Conservation (phyloP, 2,113 vertebrate genomes). For the Ailurus styani region DNA sequence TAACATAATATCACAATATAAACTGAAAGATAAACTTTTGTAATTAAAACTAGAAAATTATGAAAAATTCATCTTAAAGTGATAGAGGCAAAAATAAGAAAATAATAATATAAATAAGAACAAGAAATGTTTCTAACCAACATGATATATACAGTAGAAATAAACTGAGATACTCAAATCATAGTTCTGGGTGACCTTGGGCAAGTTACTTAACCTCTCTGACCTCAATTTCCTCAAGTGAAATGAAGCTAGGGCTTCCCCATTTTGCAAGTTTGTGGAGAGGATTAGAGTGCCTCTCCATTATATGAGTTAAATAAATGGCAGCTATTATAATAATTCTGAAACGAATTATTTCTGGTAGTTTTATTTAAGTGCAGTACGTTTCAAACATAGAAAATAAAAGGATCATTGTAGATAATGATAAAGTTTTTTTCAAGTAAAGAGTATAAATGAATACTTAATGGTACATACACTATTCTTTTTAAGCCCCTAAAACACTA, state of each 20-base stretch:
- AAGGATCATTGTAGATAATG: background rate
- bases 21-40: background rate
- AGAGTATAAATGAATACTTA: background rate
- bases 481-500: background rate
- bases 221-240: background rate
- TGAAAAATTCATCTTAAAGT: background rate
- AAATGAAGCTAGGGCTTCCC: background rate
- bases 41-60: background rate
- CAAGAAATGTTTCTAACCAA: background rate
- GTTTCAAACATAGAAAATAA: background rate
- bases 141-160: background rate
- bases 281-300: background rate
- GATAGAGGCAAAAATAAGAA: background rate
- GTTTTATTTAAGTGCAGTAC: background rate
- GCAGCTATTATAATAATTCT: constrained; percentile 1
- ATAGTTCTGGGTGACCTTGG: background rate
- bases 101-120: background rate
- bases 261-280: background rate
- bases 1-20: background rate
- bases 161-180: background rate
- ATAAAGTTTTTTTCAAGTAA: constrained; percentile 8
- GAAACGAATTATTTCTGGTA: background rate
- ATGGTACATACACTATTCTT: background rate
- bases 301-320: background rate
- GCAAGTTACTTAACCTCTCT: constrained; percentile 19